These are phyloP conservation scores for Napeogenes inachia DNA, from an alignment of 2,888 invertebrate species.

Conservation along the genomic window DNA sequence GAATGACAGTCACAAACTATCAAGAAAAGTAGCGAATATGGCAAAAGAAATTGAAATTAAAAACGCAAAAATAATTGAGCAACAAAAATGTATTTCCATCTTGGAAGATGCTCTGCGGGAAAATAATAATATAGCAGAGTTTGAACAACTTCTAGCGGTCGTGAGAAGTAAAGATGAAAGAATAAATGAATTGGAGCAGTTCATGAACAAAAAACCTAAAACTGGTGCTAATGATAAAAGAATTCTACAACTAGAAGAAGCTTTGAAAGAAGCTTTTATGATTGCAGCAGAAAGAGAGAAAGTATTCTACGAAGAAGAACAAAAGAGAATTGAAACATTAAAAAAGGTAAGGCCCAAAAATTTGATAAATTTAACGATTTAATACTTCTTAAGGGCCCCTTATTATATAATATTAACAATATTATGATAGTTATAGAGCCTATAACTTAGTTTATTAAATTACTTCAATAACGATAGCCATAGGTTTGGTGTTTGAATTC, in stretches of 20 bases:
- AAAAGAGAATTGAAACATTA: constrained; percentile 79
- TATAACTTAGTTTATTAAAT: not conserved
- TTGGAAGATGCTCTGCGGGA: constrained; percentile 75
- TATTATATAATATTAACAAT: too few relatives aligned
- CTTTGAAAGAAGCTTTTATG: constrained; percentile 87
- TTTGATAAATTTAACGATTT: not conserved
- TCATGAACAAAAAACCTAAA: constrained; percentile 73
- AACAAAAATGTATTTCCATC: constrained; percentile 73
- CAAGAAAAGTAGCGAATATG: constrained; percentile 62
- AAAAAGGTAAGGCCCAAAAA: constrained; percentile 75
- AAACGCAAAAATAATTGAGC: constrained; percentile 74
- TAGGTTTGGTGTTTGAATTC: too few relatives aligned
- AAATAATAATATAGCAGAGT: constrained; percentile 76
- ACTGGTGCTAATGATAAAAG: constrained; percentile 72
- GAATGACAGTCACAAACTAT: constrained; percentile 54
- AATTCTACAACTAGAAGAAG: constrained; percentile 87
- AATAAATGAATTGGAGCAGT: constrained; percentile 86
- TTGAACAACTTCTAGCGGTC: constrained; percentile 76
- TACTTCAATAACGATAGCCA: not conserved
- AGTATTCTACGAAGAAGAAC: constrained; percentile 81
- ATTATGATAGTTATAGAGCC: not conserved
- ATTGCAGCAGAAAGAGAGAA: constrained; percentile 83
- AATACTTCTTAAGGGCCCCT: too few relatives aligned
- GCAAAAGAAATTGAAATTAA: constrained; percentile 70
- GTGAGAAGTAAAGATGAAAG: constrained; percentile 80